Conservation (phyloP, 2,797 vertebrate species). For the Graptemys geographica region DNA sequence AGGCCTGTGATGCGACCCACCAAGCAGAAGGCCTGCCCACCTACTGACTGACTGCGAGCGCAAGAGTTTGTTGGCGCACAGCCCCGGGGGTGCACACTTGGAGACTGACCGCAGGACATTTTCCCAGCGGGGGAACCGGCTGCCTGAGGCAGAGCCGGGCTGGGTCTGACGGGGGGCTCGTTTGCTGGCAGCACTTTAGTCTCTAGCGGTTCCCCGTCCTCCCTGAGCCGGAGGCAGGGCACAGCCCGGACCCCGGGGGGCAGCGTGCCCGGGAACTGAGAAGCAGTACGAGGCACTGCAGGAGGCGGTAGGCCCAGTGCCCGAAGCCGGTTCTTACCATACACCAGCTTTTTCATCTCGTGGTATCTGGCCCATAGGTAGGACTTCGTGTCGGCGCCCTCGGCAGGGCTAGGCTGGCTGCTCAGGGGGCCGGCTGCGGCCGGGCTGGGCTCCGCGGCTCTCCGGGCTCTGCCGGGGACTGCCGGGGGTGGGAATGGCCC, state of each 20-base stretch:
- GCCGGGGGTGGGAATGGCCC: slow-evolving; percentile 22
- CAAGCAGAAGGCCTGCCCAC: neutral
- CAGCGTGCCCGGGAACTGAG: too few relatives aligned
- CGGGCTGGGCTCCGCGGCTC: slow-evolving; percentile 40
- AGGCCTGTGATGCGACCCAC: too few relatives aligned
- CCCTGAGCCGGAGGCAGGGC: neutral
- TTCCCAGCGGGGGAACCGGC: neutral
- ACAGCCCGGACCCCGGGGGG: too few relatives aligned
- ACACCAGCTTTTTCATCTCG: slow-evolving; percentile 85
- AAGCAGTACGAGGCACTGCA: neutral
- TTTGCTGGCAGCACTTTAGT: neutral
- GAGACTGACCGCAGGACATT: too few relatives aligned
- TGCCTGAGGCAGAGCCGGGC: neutral
- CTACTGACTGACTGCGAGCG: neutral
- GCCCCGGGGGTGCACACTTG: neutral
- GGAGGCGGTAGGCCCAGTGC: neutral
- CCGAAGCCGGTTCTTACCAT: slow-evolving; percentile 76
- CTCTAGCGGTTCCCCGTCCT: neutral
- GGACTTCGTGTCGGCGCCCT: slow-evolving; percentile 74
- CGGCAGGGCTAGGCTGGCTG: slow-evolving; percentile 41
- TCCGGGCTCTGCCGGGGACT: neutral
- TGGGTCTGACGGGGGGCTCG: too few relatives aligned
- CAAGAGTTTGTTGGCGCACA: neutral
- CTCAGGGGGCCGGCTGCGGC: slow-evolving; percentile 27
- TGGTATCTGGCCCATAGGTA: slow-evolving; percentile 85